Evolutionary conservation across 1,140 invertebrate species (phyloP), one percentile per base, ranked within the genome.

Genomic region (Lethrus apterus): DNA sequence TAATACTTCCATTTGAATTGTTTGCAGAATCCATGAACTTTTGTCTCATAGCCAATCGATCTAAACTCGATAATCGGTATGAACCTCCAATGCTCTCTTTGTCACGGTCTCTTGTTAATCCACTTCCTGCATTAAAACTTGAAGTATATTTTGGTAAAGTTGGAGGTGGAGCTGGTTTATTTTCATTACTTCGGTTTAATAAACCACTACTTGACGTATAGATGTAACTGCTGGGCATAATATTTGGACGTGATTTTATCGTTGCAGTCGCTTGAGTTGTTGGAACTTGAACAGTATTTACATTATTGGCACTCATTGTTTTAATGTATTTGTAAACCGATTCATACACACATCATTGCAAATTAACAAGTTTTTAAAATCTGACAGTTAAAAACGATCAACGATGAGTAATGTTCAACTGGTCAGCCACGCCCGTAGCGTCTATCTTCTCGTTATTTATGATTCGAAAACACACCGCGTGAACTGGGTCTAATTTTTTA

Each of bases 41-140:
- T 50, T 82, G 79, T 40, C 80, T 68, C 32, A 80, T 68, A 5
- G 78, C 78, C 45, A 83, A 64, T 50, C 78, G 70, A 52, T 83
- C 80, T 17, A 81, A 66, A 57, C 79, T 80, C 2, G 79, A 77
- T 32, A 80, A 66, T 19, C 75, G 64, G 57, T 77, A 77, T 35
- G 74, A 76, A 47, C 72, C 71, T 2, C 74, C 73, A 32, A 70
- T 69, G 48, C 78, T 74, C 35, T 71, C 63, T 42, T 71, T 74
- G 54, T 72, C 69, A 51, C 63, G 63, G 24, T 64, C 62, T 21
- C 66, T 47, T 40, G 54, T 65, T 30, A 70, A 63, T 42, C 74
- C 72, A 24, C 71, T 69, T 14, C 72, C 71, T 33, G 74, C 71
- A 50, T 74, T 75, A 51, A 75, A 75, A 57, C 74, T 77, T 11